Percentiles rank a stretch among this genome's conserved stretches.
phyloP scores from a whole-genome alignment of 2,113 vertebrate species.

The Nestor notabilis region DNA sequence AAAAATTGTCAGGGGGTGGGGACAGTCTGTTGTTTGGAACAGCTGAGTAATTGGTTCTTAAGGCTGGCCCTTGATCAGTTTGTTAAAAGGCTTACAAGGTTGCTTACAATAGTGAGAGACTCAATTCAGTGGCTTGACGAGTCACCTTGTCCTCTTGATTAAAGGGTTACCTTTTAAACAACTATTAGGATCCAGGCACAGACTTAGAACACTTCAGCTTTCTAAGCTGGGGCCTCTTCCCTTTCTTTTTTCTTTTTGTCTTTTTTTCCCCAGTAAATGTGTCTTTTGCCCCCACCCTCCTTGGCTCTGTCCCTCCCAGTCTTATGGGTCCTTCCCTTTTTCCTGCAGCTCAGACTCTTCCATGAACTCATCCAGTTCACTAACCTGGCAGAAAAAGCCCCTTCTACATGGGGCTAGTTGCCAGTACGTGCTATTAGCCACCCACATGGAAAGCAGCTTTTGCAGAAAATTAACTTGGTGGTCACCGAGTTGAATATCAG shows the following conservation, averaged over 20 bases:
- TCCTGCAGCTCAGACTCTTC: neutral
- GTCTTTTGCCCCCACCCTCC: neutral
- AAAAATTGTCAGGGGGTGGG: neutral
- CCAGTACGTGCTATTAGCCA: neutral
- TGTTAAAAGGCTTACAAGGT: neutral
- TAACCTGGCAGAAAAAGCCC: neutral
- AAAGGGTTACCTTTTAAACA: neutral
- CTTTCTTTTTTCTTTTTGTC: neutral
- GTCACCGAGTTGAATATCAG: neutral
- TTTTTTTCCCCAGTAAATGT: neutral
- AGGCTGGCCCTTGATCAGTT: neutral
- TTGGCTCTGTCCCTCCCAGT: neutral
- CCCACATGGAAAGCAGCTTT: neutral
- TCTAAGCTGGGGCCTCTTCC: neutral
- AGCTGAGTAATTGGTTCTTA: neutral
- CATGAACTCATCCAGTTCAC: neutral
- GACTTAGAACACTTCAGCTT: neutral
- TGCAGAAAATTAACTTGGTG: neutral
- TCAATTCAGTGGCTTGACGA: rapidly evolving
- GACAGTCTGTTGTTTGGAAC: neutral
- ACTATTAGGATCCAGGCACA: neutral
- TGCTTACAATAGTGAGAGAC: neutral
- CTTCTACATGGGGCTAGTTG: neutral
- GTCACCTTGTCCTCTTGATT: neutral
- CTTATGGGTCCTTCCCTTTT: neutral